Conservation (phyloP, 2,113 vertebrate genomes). For the Crotalus viridis region DNA sequence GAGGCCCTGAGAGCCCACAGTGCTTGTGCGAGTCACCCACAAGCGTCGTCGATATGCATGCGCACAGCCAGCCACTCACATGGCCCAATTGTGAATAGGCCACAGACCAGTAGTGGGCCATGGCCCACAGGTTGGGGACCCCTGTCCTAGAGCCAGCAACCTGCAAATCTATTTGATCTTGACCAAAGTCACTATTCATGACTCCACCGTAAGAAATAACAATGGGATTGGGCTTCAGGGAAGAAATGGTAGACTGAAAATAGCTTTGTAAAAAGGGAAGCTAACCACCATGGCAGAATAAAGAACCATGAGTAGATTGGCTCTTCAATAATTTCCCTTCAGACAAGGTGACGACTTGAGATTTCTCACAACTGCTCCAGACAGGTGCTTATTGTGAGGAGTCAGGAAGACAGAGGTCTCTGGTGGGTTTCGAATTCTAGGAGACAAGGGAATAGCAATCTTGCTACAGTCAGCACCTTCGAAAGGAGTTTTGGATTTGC, state of each 20-base stretch:
- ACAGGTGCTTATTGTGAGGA: not conserved
- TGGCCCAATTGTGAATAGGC: too few species aligned
- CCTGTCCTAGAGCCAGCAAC: not conserved
- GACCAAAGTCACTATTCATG: not conserved
- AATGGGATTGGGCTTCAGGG: not conserved
- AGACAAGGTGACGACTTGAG: not conserved
- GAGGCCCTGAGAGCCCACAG: too few species aligned
- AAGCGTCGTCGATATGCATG: too few species aligned
- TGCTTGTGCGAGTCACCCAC: too few species aligned
- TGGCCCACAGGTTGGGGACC: too few species aligned
- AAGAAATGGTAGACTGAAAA: not conserved
- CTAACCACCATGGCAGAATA: not conserved
- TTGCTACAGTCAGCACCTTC: not conserved
- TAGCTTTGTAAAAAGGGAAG: not conserved
- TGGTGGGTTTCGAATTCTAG: not conserved
- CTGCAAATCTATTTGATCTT: not conserved
- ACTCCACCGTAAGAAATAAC: not conserved
- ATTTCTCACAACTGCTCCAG: not conserved
- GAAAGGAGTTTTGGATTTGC: not conserved
- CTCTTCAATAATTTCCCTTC: not conserved
- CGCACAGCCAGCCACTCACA: too few species aligned
- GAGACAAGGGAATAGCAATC: not conserved
- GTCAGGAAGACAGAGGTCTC: not conserved
- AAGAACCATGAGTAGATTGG: not conserved
- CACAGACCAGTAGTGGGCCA: too few species aligned